phyloP scores from a whole-genome alignment of 2,797 vertebrate species.

The Emydoidea blandingii region DNA sequence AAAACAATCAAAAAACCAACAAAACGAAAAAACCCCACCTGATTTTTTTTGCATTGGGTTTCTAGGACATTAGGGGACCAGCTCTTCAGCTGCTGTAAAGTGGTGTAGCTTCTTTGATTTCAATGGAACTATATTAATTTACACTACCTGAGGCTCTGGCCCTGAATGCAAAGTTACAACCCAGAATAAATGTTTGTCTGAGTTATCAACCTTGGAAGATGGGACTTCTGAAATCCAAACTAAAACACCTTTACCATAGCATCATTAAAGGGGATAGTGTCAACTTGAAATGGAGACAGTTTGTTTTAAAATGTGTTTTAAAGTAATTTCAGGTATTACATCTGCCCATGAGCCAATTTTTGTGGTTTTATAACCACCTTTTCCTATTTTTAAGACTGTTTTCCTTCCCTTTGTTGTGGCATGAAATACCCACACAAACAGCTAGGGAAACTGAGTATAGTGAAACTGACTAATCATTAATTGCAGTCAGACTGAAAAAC shows the following conservation, averaged over 20 bases:
- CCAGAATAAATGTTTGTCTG: fast-evolving
- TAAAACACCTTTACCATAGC: neutral
- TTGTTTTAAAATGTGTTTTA: constrained; percentile 53
- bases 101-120: neutral
- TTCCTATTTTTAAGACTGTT: constrained; percentile 5
- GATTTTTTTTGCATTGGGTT: neutral
- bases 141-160: neutral
- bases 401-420: constrained; percentile 45
- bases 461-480: neutral
- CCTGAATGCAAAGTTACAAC: neutral
- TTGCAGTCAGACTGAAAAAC: neutral
- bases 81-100: fast-evolving
- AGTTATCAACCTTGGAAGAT: neutral
- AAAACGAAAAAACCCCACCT: too few relatives aligned
- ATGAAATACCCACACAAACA: neutral
- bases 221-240: neutral
- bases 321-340: constrained; percentile 53
- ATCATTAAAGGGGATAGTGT: neutral
- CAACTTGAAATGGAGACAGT: constrained; percentile 34
- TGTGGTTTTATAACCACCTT: constrained; percentile 48
- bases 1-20: neutral
- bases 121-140: neutral
- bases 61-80: neutral
- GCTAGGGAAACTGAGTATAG: fast-evolving
- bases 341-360: constrained; percentile 53